These are phyloP conservation scores for Drosophila saltans DNA, from an alignment of 1,140 invertebrate species.

Conservation along the genomic window DNA sequence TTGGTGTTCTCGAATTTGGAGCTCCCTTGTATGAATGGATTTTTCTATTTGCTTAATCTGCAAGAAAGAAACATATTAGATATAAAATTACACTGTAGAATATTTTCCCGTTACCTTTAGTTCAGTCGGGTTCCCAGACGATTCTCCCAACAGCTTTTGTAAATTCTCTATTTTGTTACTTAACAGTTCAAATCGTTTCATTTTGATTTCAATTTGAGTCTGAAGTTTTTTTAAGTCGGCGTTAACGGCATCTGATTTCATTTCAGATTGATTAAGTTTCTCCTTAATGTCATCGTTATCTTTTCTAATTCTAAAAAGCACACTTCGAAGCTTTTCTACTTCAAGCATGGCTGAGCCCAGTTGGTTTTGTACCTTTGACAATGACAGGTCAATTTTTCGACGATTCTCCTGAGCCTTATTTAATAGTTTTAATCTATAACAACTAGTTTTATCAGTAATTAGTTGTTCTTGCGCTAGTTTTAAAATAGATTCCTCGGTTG, in stretches of 20 bases:
- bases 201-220: slow-evolving; percentile 71
- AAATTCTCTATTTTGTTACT: slow-evolving; percentile 73
- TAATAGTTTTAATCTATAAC: slow-evolving; percentile 84
- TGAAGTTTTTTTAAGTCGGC: slow-evolving; percentile 60
- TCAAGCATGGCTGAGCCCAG: slow-evolving; percentile 86
- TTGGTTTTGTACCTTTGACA: slow-evolving; percentile 86
- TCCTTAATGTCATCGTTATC: slow-evolving; percentile 47
- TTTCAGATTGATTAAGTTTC: slow-evolving; percentile 43
- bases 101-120: slow-evolving; percentile 83
- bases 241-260: slow-evolving; percentile 38
- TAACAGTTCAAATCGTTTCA: slow-evolving; percentile 69
- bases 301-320: slow-evolving; percentile 43
- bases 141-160: slow-evolving; percentile 59
- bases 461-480: slow-evolving; percentile 87
- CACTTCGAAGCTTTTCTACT: slow-evolving; percentile 85
- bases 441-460: slow-evolving; percentile 87
- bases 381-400: slow-evolving; percentile 85
- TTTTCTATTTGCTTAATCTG: slow-evolving; percentile 86
- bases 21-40: slow-evolving; percentile 85
- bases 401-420: slow-evolving; percentile 83
- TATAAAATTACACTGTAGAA: not conserved
- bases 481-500: slow-evolving; percentile 87
- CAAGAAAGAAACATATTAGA: not conserved
- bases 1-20: slow-evolving; percentile 86
- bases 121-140: slow-evolving; percentile 83